A percentile compares a stretch with the other conserved stretches of the same genome.
phyloP scores from a whole-genome alignment of 2,797 vertebrate species.

The Rhincodon typus region DNA sequence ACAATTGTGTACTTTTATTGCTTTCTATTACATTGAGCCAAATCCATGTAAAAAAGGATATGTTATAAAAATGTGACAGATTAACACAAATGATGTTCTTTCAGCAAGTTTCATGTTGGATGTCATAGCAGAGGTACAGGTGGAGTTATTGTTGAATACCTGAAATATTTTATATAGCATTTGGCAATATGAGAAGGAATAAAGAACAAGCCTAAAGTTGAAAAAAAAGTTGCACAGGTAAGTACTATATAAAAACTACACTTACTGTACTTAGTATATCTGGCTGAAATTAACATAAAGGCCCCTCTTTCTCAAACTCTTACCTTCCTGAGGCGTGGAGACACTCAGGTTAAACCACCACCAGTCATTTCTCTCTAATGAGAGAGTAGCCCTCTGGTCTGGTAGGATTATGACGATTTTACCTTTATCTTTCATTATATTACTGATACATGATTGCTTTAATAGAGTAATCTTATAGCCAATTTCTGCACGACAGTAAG shows the following conservation, averaged over 20 bases:
- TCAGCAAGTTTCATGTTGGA: neutral
- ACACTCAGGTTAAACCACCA: too few relatives aligned
- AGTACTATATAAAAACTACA: neutral
- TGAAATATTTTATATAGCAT: neutral
- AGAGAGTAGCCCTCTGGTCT: too few relatives aligned
- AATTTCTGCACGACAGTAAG: neutral
- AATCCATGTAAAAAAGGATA: neutral
- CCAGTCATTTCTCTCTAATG: too few relatives aligned
- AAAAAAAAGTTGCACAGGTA: neutral
- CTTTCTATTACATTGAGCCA: neutral
- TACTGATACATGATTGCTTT: neutral
- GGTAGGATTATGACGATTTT: too few relatives aligned
- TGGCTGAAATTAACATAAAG: too few relatives aligned
- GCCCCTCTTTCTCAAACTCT: too few relatives aligned
- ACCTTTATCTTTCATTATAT: neutral
- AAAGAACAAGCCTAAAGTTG: neutral
- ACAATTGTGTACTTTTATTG: neutral
- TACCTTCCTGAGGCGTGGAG: too few relatives aligned
- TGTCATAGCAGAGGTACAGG: neutral
- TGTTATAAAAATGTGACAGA: neutral
- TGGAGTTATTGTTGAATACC: neutral
- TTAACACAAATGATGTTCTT: neutral
- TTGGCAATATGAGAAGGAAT: neutral
- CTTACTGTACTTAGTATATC: neutral
- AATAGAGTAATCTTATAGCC: neutral